A percentile compares a stretch with the other conserved stretches of the same genome.
phyloP scores from a whole-genome alignment of 2,888 invertebrate genomes.

The Drosophila diplacantha region DNA sequence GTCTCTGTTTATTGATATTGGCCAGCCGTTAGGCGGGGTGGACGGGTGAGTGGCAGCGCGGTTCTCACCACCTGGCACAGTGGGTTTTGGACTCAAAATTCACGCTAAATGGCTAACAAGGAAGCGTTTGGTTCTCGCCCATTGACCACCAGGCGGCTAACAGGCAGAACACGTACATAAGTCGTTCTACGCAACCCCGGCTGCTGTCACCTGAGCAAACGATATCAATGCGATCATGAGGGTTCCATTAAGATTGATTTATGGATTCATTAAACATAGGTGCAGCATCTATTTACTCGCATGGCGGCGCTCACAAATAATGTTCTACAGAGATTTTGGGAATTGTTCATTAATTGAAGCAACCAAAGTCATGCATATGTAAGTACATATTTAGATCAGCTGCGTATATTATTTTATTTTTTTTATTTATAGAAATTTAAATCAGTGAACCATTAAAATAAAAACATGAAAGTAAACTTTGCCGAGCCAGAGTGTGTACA shows the following conservation, averaged over 20 bases:
- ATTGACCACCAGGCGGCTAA: conserved; percentile 45
- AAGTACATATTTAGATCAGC: background rate
- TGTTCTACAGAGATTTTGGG: conserved; percentile 3
- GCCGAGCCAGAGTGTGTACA: too few relatives aligned
- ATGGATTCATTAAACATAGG: conserved; percentile 34
- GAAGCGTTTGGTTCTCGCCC: conserved; percentile 47
- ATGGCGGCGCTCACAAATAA: background rate
- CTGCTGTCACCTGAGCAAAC: conserved; percentile 49
- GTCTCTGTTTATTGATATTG: conserved; percentile 45
- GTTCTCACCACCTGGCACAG: conserved; percentile 54
- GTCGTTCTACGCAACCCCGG: conserved; percentile 26
- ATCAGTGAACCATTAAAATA: background rate
- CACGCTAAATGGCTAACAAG: conserved; percentile 68
- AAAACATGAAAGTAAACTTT: background rate
- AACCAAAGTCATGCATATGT: background rate
- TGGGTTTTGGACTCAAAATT: conserved; percentile 54
- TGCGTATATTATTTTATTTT: too few relatives aligned
- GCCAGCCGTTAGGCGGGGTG: conserved; percentile 40
- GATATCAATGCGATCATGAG: conserved; percentile 43
- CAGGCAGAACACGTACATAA: conserved; percentile 54
- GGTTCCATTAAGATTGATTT: conserved; percentile 47
- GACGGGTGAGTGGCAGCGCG: conserved; percentile 15
- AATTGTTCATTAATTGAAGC: background rate
- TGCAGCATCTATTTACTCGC: conserved; percentile 18
- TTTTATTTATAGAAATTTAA: too few relatives aligned